Base-by-base conservation (phyloP, 2,113 vertebrate species). In the Microcebus murinus region DNA sequence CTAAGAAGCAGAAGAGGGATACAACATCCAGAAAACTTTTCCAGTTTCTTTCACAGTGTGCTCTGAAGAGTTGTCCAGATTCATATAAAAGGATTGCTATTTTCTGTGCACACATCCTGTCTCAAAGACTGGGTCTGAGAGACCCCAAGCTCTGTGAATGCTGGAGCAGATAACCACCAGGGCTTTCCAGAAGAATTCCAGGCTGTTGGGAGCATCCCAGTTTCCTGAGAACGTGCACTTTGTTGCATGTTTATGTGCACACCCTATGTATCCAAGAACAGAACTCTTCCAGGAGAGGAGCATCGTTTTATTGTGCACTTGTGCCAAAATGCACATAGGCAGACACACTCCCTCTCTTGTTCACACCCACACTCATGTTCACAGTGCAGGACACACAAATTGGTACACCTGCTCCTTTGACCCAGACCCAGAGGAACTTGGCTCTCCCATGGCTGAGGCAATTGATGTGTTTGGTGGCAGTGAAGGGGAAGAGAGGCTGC, bases 221-320 rank as follows among this genome's bases (percentile, higher is more conserved):
- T 63, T 80, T 77, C 57, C 79, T 34, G 31, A 79, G 45, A 34
- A 70, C 3, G 15, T 17, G 7, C 45, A 36, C 23, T 67, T 39
- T 6, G 1, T 81, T 39, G 21, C 55, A 34, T 0, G 1, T 71
- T 77, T 55, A 34, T 12, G 34, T 0, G 0, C 45, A 87, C 8
- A 10, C 5, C 34, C 36, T 15, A 1, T 8, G 12, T 61, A 31
- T 42, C 79, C 61, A 29, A 61, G 34, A 52, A 57, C 36, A 79
- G 9, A 76, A 13, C 8, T 52, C 45, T 65, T 83, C 82, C 42
- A 39, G 73, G 79, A 80, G 14, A 45, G 55, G 57, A 63, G 31
- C 31, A 14, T 7, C 4, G 12, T 17, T 15, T 48, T 39, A 34
- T n/a, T 13, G 2, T 50, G 57, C 50, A 13, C 34, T 91, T 13